Evolutionary conservation across 2,797 vertebrate species (phyloP).

Genomic region (Melanotaenia parkinsoni): DNA sequence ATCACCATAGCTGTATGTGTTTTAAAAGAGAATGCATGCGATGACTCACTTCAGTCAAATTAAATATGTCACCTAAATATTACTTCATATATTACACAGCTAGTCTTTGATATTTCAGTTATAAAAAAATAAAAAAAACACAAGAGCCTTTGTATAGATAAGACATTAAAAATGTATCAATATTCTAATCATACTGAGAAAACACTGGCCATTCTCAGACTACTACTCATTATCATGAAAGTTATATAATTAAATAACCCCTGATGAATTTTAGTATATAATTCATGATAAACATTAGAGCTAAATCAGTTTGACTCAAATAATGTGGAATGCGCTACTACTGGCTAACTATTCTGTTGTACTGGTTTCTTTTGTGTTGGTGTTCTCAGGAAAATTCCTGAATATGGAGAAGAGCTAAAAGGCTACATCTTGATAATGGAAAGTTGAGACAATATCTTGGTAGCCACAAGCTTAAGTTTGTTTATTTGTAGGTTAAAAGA

Average conservation of each 20-base stretch:
- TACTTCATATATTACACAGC: conserved; percentile 31
- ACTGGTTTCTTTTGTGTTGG: conserved; percentile 31
- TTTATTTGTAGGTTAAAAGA: conserved; percentile 7
- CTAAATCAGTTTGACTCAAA: conserved; percentile 49
- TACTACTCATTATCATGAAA: conserved; percentile 30
- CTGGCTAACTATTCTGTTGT: conserved; percentile 40
- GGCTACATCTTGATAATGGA: conserved; percentile 16
- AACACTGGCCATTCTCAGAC: conserved; percentile 34
- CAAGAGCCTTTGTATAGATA: conserved; percentile 32
- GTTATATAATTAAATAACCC: conserved; percentile 48
- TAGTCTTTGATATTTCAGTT: conserved; percentile 39
- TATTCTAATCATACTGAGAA: conserved; percentile 54
- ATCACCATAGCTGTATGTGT: conserved; percentile 8
- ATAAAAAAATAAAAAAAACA: background rate
- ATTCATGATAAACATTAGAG: conserved; percentile 52
- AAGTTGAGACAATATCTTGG: conserved; percentile 20
- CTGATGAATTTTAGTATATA: conserved; percentile 52
- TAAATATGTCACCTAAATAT: conserved; percentile 52
- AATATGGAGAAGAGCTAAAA: conserved; percentile 19
- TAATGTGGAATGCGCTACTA: conserved; percentile 45
- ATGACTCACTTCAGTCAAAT: conserved; percentile 20
- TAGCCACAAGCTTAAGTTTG: background rate
- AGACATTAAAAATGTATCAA: conserved; percentile 40
- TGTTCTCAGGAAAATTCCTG: conserved; percentile 34
- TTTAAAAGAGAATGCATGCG: background rate